These are phyloP conservation scores for Alligator mississippiensis DNA, from an alignment of 2,113 vertebrate species.

Conservation along the genomic window DNA sequence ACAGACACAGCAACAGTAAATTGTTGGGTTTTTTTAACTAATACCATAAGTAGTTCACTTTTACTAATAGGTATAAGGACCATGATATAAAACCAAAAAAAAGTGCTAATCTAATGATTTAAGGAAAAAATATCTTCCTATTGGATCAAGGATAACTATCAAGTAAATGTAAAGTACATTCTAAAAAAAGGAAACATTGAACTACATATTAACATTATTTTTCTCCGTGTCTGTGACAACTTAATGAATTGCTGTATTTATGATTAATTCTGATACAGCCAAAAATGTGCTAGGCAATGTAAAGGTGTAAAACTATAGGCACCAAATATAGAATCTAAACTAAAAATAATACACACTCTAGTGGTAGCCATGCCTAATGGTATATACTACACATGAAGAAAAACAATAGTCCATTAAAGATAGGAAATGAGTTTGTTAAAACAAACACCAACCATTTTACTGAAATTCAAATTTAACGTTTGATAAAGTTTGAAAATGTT, in stretches of 20 bases:
- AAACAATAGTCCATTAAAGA: not conserved
- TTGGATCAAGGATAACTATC: not conserved
- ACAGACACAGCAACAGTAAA: not conserved
- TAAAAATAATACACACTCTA: not conserved
- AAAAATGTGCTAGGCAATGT: not conserved
- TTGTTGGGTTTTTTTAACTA: not conserved
- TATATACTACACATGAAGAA: not conserved
- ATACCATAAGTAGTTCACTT: not conserved
- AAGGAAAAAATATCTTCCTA: not conserved
- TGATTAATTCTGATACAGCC: not conserved
- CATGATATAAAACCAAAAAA: not conserved
- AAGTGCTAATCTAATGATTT: not conserved
- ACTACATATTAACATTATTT: not conserved
- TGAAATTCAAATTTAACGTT: not conserved
- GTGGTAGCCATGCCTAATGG: not conserved
- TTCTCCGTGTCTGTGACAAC: not conserved
- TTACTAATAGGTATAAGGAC: not conserved
- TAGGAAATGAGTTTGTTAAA: not conserved
- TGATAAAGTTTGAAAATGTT: not conserved
- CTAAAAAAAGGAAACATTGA: not conserved
- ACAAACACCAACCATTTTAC: not conserved
- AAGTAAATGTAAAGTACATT: not conserved
- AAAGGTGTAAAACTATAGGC: not conserved
- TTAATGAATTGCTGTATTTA: not conserved
- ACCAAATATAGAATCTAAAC: not conserved